Conservation (phyloP, 2,113 vertebrate genomes). For the Coptodon bakossiorum region DNA sequence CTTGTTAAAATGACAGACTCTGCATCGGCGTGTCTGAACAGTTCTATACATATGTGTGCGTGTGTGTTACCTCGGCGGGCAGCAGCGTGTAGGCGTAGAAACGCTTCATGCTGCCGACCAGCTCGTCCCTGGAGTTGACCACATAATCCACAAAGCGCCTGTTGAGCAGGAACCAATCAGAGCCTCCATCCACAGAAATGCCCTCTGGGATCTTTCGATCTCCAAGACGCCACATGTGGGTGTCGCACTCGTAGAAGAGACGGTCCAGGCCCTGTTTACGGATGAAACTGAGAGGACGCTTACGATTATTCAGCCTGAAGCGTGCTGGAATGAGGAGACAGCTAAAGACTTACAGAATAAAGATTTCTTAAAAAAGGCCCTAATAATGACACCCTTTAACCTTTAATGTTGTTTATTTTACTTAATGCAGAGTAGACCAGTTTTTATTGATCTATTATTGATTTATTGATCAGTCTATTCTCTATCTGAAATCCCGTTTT, state of each 20-base stretch:
- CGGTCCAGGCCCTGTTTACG: constrained; percentile 94
- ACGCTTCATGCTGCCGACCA: constrained; percentile 89
- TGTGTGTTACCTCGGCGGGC: constrained; percentile 84
- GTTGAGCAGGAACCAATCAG: constrained; percentile 96
- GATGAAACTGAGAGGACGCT: constrained; percentile 81
- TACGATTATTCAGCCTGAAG: background rate
- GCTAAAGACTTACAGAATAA: background rate
- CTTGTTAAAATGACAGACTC: background rate
- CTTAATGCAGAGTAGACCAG: background rate
- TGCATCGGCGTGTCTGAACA: accelerated
- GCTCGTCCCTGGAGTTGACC: constrained; percentile 83
- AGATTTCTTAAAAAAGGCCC: background rate
- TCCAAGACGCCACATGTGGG: constrained; percentile 98
- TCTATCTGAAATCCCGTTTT: background rate
- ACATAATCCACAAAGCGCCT: constrained; percentile 92
- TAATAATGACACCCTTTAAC: background rate
- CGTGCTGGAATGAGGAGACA: background rate
- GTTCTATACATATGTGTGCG: background rate
- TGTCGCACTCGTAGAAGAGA: constrained; percentile 94
- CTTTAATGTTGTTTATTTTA: background rate
- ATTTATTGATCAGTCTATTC: background rate
- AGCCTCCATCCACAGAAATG: constrained; percentile 89
- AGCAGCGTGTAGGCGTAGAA: constrained; percentile 95
- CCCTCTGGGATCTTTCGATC: constrained; percentile 94
- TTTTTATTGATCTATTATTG: background rate